Conservation (phyloP, 2,797 vertebrate genomes). For the Alfaro cultratus region DNA sequence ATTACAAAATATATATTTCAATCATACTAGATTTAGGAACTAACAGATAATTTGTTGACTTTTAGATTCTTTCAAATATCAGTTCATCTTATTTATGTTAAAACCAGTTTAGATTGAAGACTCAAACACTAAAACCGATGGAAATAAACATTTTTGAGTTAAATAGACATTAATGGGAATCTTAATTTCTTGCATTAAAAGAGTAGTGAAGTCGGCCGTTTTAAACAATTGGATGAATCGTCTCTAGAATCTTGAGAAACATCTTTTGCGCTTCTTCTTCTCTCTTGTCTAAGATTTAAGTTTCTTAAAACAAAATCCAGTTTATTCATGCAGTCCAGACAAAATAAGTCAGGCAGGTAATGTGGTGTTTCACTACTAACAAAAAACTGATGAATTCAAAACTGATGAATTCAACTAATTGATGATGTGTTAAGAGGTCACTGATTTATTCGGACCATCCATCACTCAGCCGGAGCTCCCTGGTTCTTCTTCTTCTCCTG, state of each 20-base stretch:
- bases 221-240: not conserved
- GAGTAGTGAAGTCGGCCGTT: not conserved
- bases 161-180: not conserved
- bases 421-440: not conserved
- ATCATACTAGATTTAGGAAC: not conserved
- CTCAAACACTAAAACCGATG: not conserved
- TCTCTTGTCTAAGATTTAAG: not conserved
- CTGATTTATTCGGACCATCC: not conserved
- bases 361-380: not conserved
- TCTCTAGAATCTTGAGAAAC: not conserved
- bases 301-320: not conserved
- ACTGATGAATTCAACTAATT: not conserved
- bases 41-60: not conserved
- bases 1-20: not conserved
- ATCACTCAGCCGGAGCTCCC: slow-evolving; percentile 72
- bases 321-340: not conserved
- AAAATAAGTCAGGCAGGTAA: not conserved
- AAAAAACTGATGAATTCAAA: too few species aligned
- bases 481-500: slow-evolving; percentile 87
- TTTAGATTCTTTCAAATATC: not conserved
- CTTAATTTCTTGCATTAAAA: not conserved
- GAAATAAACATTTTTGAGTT: not conserved
- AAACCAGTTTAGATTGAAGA: not conserved
- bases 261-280: not conserved
- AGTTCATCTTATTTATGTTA: not conserved